phyloP scores from a whole-genome alignment of 2,888 invertebrate species.

The Listrodromus nycthemerus region DNA sequence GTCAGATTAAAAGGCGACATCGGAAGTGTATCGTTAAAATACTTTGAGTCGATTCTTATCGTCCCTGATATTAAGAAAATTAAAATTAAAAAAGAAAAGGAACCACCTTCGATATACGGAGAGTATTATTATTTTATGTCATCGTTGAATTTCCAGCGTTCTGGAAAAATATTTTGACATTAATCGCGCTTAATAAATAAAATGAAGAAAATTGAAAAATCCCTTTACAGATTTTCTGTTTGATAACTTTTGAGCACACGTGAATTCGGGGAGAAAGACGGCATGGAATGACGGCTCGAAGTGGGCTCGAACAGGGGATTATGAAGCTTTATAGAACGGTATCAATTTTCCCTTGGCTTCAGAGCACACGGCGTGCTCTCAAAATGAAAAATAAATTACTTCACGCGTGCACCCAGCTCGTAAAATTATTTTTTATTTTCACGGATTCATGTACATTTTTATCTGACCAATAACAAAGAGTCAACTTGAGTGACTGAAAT shows the following conservation, averaged over 20 bases:
- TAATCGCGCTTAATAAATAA: conserved; percentile 5
- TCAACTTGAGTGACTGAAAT: no score
- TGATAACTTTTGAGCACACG: conserved; percentile 7
- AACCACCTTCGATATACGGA: no score
- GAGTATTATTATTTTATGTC: no score
- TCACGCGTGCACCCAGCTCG: no score
- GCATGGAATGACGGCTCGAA: conserved; percentile 16
- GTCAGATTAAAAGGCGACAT: not conserved
- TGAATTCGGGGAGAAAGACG: conserved; percentile 3
- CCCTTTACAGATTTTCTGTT: conserved; percentile 1
- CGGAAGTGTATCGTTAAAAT: no score
- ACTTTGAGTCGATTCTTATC: no score
- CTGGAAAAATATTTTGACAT: not conserved
- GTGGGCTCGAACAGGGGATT: conserved; percentile 4
- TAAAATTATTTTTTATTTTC: not conserved
- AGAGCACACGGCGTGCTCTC: conserved; percentile 18
- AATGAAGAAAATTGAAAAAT: not conserved
- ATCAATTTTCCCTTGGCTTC: conserved; percentile 52
- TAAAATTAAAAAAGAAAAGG: no score
- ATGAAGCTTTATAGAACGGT: conserved; percentile 6
- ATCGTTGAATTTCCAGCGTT: no score
- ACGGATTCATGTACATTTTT: not conserved
- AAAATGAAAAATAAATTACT: no score
- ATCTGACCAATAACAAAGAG: not conserved
- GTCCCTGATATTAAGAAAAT: no score